Conservation (phyloP, 2,113 vertebrate genomes). For the Lampris megalopsis region DNA sequence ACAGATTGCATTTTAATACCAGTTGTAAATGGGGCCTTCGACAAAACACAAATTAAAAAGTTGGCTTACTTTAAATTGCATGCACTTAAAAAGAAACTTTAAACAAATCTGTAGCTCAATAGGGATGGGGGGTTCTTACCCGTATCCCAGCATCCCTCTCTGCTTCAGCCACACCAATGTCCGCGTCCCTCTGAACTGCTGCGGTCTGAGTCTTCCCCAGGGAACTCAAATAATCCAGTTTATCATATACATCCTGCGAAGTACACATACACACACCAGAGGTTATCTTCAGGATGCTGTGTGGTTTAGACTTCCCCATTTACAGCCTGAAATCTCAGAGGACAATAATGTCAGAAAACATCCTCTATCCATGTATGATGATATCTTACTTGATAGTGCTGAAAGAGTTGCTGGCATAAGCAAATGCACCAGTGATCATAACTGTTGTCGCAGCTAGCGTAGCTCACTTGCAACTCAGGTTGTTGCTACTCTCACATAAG, state of each 20-base stretch:
- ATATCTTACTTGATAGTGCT: too few species aligned
- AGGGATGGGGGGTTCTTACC: conserved; percentile 74
- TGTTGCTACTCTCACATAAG: too few species aligned
- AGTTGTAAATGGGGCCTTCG: too few species aligned
- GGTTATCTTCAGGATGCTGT: neutral
- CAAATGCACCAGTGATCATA: too few species aligned
- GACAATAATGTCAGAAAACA: too few species aligned
- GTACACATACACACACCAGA: conserved; percentile 6
- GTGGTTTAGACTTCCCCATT: neutral
- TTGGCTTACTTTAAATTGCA: neutral
- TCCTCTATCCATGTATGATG: too few species aligned
- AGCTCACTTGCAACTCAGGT: too few species aligned
- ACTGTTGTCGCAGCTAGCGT: too few species aligned
- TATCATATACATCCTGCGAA: conserved; percentile 93
- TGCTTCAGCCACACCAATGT: conserved; percentile 94
- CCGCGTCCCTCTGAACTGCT: conserved; percentile 91
- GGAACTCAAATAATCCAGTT: conserved; percentile 95
- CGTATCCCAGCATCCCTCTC: conserved; percentile 95
- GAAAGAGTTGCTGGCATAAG: too few species aligned
- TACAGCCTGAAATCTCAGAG: neutral
- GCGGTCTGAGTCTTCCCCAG: conserved; percentile 96
- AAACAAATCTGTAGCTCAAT: neutral
- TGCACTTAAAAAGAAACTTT: neutral
- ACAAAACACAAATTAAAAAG: too few species aligned
- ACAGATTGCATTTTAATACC: too few species aligned